Evolutionary conservation across 1,140 invertebrate genomes (phyloP), one percentile per base, ranked within the genome.

Genomic region (Asbolus verrucosus): DNA sequence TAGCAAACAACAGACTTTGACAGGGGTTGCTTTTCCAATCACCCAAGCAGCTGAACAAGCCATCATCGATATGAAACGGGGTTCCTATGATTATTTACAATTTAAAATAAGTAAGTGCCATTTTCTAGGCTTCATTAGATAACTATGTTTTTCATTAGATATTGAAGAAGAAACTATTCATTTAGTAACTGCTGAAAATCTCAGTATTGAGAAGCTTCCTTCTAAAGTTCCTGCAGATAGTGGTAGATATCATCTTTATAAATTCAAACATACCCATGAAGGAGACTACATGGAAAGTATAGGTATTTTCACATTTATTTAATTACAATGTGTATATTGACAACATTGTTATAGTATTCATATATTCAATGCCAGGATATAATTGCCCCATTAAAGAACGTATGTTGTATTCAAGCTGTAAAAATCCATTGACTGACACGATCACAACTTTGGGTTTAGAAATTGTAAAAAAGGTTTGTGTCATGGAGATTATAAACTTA

Each of bases 391-490:
- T 98, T 70, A 97, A 97, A 82, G 96, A 98, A 82, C 86, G 96
- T 75, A 99, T 99, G 97, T 85, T 98, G 75, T 99, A 98, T 83
- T 98, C 96, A 0, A 97, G 95, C 74, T 98, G 95, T 81, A 98
- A 98, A 84, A 91, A 88, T 71, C 92, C 94, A 13, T 87, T 98
- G 41, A 84, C 95, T 15, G 89, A 94, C 70, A 87, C 89, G 19
- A 90, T 97, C 71, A 88, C 94, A 75, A 89, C 88, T 16, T 81
- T 94, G 66, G 90, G 90, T 30, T 84, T 98, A 62, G 88, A 87
- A 31, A 85, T 92, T 69, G 82, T 78, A 0, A 97, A 96, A 86
- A 94, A 95, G 88, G 95, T 97, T 65, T 6, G 15, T n/a, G n/a
- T n/a, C 5, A 41, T 41, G 1, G 11, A 41, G 38, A 27, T 27